Evolutionary conservation across 1,140 invertebrate genomes (phyloP), one percentile per base, ranked within the genome.

Genomic region (Eriosoma lanigerum): DNA sequence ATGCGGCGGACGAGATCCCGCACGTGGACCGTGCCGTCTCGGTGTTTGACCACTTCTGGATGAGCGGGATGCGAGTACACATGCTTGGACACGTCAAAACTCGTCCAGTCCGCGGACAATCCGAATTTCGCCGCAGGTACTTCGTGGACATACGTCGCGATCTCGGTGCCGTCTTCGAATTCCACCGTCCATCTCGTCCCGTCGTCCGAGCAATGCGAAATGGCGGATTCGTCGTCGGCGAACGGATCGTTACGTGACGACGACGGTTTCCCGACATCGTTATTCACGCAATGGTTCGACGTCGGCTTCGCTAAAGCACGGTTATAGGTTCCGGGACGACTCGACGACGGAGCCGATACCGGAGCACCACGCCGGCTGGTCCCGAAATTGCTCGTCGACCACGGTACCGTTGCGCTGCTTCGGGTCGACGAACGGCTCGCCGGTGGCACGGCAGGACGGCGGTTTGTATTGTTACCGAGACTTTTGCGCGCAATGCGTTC

Each of bases 1-100:
- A 19, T 4, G 15, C 68, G n/a, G 21, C 73, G 83, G 82, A 50
- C 26, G 72, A 54, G n/a, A 12, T 19, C 56, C 1, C 84, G 82
- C 82, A 86, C 83, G 81, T 82, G 24, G 76, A 86, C n/a, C 54
- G 82, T 48, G 83, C 38, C 21, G 44, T 68, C 21, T 13, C 13
- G 13, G n/a, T 17, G 5, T 24, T 68, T 44, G 12, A 5, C n/a
- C 12, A 68, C 66, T 0, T n/a, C 17, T 1, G 13, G 13, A n/a
- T 68, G 48, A 21, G 38, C 21, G 5, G 66, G 38, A 10, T 68
- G 66, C 0, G 6, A 0, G 66, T 68, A 68, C 21, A 9, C 6
- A 1, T 48, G 32, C 8, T 8, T n/a, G 21, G 54, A 24, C 1
- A 58, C 21, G 0, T 2, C 54, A 9, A 24, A 24, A 13, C 21